Evolutionary conservation across 35 echinoderm and acorn worm species (phyloP).

Genomic region (Ptychodera flava): DNA sequence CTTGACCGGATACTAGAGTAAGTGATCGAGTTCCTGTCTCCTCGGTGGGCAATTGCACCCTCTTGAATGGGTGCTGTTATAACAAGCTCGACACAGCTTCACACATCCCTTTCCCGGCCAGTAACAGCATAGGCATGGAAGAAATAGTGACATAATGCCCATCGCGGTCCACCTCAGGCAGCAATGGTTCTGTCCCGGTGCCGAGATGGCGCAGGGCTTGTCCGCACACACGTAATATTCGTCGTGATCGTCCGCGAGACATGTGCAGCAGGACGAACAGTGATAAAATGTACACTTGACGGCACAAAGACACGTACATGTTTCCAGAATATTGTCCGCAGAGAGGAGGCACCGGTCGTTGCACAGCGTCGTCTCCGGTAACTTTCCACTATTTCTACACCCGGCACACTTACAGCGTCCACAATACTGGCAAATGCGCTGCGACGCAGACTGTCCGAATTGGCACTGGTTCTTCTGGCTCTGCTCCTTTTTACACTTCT

Average conservation of each 20-base stretch:
- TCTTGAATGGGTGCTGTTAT: not conserved
- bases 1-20: not conserved
- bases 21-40: not conserved
- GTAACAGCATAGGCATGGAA: not conserved
- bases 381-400: not conserved
- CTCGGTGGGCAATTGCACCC: not conserved
- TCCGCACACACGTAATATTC: not conserved
- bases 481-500: not conserved
- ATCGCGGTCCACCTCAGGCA: not conserved
- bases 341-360: not conserved
- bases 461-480: not conserved
- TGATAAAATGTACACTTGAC: not conserved
- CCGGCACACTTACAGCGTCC: not conserved
- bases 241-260: not conserved
- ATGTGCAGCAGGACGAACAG: not conserved
- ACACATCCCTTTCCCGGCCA: not conserved
- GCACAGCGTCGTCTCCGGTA: not conserved
- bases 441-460: not conserved
- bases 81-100: not conserved
- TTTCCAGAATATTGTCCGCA: not conserved
- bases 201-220: not conserved
- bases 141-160: not conserved
- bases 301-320: not conserved
- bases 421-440: not conserved
- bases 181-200: not conserved